Base-by-base conservation (phyloP, 2,797 vertebrate genomes). In the Sebastes minor region DNA sequence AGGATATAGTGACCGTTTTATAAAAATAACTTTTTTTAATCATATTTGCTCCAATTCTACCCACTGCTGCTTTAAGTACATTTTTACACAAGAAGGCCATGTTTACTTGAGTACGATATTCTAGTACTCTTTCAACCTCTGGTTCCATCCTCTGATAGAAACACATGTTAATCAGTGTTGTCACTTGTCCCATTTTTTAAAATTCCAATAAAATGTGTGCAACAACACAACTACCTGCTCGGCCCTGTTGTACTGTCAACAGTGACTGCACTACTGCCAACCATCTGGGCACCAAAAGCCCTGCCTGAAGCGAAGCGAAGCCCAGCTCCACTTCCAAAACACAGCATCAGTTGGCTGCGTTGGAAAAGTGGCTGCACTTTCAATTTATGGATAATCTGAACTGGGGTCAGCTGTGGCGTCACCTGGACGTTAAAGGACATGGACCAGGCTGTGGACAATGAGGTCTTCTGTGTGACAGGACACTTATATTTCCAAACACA, bases 241-340 rank as follows among this genome's bases (percentile, higher is more conserved):
- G 27, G 35, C 20, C 46, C 22, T 74, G 30, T 66, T 68, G n/a
- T 52, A 63, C 32, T 72, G 68, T 83, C 56, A 68, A 61, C 52
- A 65, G 28, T 57, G 20, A 27, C 22, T 55, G 35, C 32, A 65
- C 11, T 35, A 12, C 61, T 61, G 64, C 69, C 81, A 86, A 70
- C 49, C 42, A 46, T 69, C 56, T 27, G 20, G 3, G 32, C 10
- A 22, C 18, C 46, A 49, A 49, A 49, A 49, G 8, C 46, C 46
- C 46, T 20, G 46, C 46, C 76, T 61, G 42, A 69, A 80, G 52
- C 8, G 1, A 16, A 32, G 46, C 23, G 27, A 46, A 52, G 27
- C 63, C 55, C 65, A 65, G 27, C 52, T 57, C 22, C 28, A 11
- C 62, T 84, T 80, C 67, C 66, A 86, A 76, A 71, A 64, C 60